Base-by-base conservation (phyloP, 2,888 invertebrate species). In the Boloria euphrosyne region DNA sequence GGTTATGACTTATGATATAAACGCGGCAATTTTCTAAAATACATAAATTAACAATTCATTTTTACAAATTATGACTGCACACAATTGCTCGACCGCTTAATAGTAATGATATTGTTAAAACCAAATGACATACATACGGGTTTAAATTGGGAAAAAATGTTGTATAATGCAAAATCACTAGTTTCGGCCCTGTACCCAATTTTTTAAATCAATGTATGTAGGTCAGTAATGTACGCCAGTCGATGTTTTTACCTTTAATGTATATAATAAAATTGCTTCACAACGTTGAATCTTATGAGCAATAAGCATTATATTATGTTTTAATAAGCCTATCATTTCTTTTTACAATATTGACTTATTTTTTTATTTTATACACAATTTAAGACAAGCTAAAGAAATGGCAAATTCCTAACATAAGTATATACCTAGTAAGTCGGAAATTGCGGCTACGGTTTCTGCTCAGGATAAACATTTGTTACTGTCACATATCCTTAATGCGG, bases 201-300 rank as follows among this genome's bases (percentile, higher is more conserved):
- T 55, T 53, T 54, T 67, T 55, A 65, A 65, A 65, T 70, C 54
- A 46, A 65, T 62, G 54, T 50, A 65, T 62, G 61, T 67, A 51
- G 62, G 67, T 63, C 65, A 58, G 51, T 49, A 47, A 59, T 60
- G 63, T 52, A 43, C 54, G 47, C 2, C 46, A 44, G n/a, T 17
- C 13, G 43, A 61, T 61, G 16, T 50, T 55, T 61, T 50, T 53
- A 22, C 22, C 44, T 53, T 46, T 54, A 54, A 54, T 18, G 47
- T 5, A 51, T n/a, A n/a, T 3, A 18, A n/a, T 38, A 10, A 38
- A 38, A 38, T 7, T 43, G n/a, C 4, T 62, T 16, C 4, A 10
- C 47, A 46, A 47, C 16, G 7, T 46, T 51, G 38, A 4, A 44
- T 61, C 5, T 61, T 44, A 31, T 49, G 2, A 17, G 18, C 13